Evolutionary conservation across 2,888 invertebrate genomes (phyloP).

Genomic region (Crossocerus cetratus): DNA sequence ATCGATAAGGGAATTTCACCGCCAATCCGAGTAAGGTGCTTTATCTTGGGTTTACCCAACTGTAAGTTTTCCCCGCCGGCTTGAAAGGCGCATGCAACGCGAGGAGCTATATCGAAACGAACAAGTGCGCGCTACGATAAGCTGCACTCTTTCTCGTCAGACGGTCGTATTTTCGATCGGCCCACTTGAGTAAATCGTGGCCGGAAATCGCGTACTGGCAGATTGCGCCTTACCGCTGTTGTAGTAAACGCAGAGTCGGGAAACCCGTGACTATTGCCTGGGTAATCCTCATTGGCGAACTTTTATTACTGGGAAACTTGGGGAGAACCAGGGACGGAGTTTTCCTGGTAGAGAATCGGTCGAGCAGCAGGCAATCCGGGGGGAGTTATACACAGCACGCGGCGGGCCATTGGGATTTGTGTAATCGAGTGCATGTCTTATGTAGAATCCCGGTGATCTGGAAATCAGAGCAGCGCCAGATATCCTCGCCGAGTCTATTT

Average conservation of each 20-base stretch:
- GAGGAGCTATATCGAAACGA: conserved; percentile 13
- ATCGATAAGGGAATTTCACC: conserved; percentile 28
- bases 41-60: conserved; percentile 36
- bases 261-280: not conserved
- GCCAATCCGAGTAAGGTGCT: conserved; percentile 36
- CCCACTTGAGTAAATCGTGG: conserved; percentile 9
- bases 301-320: not conserved
- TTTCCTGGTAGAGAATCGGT: no score
- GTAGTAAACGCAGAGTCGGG: not conserved
- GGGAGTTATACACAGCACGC: no score
- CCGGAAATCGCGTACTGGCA: not conserved
- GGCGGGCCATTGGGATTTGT: no score
- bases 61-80: conserved; percentile 35
- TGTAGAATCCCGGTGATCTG: no score
- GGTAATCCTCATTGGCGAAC: not conserved
- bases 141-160: conserved; percentile 7
- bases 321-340: no score
- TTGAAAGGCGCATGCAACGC: conserved; percentile 3
- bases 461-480: no score
- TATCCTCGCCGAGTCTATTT: no score
- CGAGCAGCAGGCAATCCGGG: no score
- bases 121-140: conserved; percentile 3
- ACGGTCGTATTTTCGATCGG: conserved; percentile 2
- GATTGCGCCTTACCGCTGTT: conserved; percentile 1
- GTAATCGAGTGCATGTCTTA: no score